These are phyloP conservation scores for Natator depressus DNA, from an alignment of 2,113 vertebrate species.

Conservation along the genomic window DNA sequence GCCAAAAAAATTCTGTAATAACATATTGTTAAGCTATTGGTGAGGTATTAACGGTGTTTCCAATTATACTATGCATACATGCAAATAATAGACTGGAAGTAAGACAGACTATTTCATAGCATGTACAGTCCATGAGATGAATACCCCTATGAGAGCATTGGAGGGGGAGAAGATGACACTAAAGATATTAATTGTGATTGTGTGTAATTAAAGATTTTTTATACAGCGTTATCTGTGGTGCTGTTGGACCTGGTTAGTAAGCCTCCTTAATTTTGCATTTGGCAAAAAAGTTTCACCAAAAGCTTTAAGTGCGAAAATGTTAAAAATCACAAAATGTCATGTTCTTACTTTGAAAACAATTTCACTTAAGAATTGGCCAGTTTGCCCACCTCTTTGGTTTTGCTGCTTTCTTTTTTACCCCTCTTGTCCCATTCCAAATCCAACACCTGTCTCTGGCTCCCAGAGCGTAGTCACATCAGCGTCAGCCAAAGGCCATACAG, in stretches of 20 bases:
- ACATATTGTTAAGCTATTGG: background rate
- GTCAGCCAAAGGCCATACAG: accelerated
- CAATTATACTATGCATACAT: background rate
- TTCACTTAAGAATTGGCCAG: background rate
- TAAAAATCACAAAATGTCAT: background rate
- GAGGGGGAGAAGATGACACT: background rate
- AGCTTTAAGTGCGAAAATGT: background rate
- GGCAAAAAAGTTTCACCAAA: background rate
- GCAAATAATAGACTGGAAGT: background rate
- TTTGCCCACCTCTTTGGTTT: background rate
- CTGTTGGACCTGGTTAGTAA: background rate
- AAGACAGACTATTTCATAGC: background rate
- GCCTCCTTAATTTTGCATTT: background rate
- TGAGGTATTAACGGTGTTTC: background rate
- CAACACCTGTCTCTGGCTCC: accelerated
- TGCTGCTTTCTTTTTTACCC: background rate
- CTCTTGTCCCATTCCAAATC: background rate
- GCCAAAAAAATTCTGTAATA: background rate
- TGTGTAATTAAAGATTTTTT: background rate
- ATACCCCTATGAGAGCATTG: background rate
- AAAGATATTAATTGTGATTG: background rate
- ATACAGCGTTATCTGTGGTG: background rate
- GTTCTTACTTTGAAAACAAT: background rate
- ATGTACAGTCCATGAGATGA: background rate
- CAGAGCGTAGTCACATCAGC: background rate